Evolutionary conservation across 2,888 invertebrate genomes (phyloP).

Genomic region (Acleris laterana): DNA sequence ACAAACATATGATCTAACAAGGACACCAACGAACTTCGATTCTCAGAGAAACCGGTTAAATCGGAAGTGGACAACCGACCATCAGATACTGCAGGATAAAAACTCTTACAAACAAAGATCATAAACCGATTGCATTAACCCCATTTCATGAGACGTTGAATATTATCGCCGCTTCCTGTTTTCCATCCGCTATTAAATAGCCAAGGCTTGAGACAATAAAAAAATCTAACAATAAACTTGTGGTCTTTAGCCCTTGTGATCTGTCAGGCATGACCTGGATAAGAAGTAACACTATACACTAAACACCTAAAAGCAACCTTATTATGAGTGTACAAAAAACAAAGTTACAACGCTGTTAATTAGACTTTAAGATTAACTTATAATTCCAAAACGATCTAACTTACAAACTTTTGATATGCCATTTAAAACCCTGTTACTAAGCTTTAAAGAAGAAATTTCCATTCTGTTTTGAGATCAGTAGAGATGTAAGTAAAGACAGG

Average conservation of each 20-base stretch:
- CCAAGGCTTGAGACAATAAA: constrained; percentile 74
- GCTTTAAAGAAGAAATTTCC: constrained; percentile 27
- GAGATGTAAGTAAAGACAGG: constrained; percentile 44
- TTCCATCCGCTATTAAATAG: constrained; percentile 52
- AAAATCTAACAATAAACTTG: constrained; percentile 60
- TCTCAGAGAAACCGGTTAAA: constrained; percentile 17
- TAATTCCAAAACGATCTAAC: constrained; percentile 13
- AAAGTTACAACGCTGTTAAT: constrained; percentile 19
- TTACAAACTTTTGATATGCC: not conserved
- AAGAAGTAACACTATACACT: constrained; percentile 39
- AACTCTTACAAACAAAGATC: constrained; percentile 29
- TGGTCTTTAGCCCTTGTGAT: constrained; percentile 62
- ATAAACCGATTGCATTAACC: constrained; percentile 27
- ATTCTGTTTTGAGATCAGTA: constrained; percentile 38
- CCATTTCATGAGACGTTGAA: constrained; percentile 5
- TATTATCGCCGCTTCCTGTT: constrained; percentile 26
- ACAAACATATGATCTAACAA: no score
- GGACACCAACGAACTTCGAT: not conserved
- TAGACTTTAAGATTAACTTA: constrained; percentile 19
- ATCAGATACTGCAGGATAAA: constrained; percentile 16
- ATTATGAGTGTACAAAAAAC: constrained; percentile 10
- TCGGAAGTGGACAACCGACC: constrained; percentile 27
- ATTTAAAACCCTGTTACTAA: not conserved
- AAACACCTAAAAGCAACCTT: constrained; percentile 35
- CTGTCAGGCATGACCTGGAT: constrained; percentile 61